Percentiles rank a stretch among this genome's conserved stretches.
These are phyloP conservation scores for Lutjanus erythropterus DNA, from an alignment of 2,113 vertebrate genomes.

Conservation along the genomic window DNA sequence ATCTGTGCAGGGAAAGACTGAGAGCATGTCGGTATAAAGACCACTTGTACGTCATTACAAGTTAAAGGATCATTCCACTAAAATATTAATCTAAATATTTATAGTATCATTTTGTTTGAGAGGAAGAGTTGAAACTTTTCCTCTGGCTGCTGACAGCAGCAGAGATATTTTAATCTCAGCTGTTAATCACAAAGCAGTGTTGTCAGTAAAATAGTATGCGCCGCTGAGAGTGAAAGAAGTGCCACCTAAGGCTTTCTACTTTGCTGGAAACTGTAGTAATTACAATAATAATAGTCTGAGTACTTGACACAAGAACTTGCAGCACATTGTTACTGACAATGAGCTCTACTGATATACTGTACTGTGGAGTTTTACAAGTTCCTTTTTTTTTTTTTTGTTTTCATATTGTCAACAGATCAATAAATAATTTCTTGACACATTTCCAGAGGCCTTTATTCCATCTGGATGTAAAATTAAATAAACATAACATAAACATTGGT, in stretches of 20 bases:
- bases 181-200: not conserved
- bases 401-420: not conserved
- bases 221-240: slow-evolving; percentile 5
- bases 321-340: not conserved
- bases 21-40: no score
- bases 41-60: not conserved
- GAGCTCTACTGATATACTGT: not conserved
- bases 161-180: not conserved
- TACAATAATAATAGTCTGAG: not conserved
- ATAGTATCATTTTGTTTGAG: not conserved
- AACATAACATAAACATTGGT: not conserved
- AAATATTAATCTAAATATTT: not conserved
- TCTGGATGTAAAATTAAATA: not conserved
- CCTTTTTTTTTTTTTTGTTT: no score
- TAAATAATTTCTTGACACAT: not conserved
- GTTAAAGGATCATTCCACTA: not conserved
- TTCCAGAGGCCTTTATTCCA: not conserved
- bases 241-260: not conserved
- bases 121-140: not conserved
- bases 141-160: not conserved
- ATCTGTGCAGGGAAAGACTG: not conserved
- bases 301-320: not conserved
- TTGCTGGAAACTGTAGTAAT: not conserved
- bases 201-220: not conserved
- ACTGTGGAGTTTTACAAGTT: no score